A percentile compares a stretch with the other conserved stretches of the same genome.
Conservation (phyloP, 1,140 invertebrate genomes). For the Calosoma granatense region DNA sequence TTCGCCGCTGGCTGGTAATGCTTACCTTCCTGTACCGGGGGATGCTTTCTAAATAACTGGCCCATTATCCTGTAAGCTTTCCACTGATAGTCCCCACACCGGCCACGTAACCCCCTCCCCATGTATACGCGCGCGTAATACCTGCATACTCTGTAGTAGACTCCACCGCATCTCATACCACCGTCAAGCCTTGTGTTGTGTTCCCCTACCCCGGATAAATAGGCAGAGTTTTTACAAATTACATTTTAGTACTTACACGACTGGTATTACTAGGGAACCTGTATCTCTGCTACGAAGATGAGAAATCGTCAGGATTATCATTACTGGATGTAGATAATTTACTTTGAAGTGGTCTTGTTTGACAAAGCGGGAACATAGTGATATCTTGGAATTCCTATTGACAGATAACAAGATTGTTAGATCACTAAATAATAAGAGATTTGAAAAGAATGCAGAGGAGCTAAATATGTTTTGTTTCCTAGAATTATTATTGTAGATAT, state of each 20-base stretch:
- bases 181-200: background rate
- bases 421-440: too few relatives aligned
- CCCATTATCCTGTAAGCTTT: slow-evolving; percentile 32
- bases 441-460: too few relatives aligned
- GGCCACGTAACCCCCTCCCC: background rate
- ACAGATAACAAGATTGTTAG: too few relatives aligned
- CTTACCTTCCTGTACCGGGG: background rate
- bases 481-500: too few relatives aligned
- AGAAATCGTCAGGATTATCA: too few relatives aligned
- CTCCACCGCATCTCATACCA: background rate
- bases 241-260: background rate
- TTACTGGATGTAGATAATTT: too few relatives aligned
- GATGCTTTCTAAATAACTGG: slow-evolving; percentile 31
- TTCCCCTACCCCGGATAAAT: background rate
- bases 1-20: slow-evolving; percentile 33
- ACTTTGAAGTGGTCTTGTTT: too few relatives aligned
- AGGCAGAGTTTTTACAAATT: slow-evolving; percentile 3
- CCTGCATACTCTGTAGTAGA: background rate
- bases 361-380: too few relatives aligned
- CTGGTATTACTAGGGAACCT: background rate
- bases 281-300: background rate
- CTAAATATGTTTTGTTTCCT: too few relatives aligned
- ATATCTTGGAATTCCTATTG: too few relatives aligned
- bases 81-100: slow-evolving; percentile 5
- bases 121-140: background rate